phyloP scores from a whole-genome alignment of 2,797 vertebrate species.

The Scomberomorus guttatus region DNA sequence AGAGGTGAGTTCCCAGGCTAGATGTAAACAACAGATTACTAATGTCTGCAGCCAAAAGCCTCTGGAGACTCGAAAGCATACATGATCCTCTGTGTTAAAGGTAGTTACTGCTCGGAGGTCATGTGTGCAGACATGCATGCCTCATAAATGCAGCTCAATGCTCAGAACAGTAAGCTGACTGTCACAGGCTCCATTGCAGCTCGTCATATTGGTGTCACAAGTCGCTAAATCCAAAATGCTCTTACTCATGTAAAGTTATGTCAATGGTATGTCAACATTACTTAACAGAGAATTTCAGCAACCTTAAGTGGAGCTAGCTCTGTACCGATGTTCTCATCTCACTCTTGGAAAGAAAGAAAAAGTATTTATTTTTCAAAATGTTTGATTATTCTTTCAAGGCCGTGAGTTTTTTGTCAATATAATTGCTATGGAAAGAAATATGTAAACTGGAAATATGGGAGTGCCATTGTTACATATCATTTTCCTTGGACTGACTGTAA shows the following conservation, averaged over 20 bases:
- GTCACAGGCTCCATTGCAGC: background rate
- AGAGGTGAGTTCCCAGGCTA: conserved; percentile 5
- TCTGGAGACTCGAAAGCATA: background rate
- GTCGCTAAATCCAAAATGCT: conserved; percentile 3
- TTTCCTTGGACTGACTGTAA: background rate
- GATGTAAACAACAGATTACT: conserved; percentile 38
- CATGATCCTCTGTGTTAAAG: conserved; percentile 20
- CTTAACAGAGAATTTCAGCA: background rate
- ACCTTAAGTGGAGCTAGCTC: background rate
- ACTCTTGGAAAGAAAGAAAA: too few species aligned
- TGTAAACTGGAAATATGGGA: background rate
- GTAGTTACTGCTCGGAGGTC: conserved; percentile 8
- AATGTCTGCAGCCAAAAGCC: background rate
- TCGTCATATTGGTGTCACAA: background rate
- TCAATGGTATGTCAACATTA: background rate
- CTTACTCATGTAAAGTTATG: background rate
- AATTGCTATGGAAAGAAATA: too few species aligned
- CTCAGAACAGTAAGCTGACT: background rate
- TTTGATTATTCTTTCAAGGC: too few species aligned
- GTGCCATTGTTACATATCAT: background rate
- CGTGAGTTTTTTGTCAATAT: background rate
- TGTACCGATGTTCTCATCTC: background rate
- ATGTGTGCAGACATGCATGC: conserved; percentile 4
- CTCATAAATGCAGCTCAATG: background rate
- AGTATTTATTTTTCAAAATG: too few species aligned